Evolutionary conservation across 2,113 vertebrate genomes (phyloP).

Genomic region (Alaudala cheleensis): DNA sequence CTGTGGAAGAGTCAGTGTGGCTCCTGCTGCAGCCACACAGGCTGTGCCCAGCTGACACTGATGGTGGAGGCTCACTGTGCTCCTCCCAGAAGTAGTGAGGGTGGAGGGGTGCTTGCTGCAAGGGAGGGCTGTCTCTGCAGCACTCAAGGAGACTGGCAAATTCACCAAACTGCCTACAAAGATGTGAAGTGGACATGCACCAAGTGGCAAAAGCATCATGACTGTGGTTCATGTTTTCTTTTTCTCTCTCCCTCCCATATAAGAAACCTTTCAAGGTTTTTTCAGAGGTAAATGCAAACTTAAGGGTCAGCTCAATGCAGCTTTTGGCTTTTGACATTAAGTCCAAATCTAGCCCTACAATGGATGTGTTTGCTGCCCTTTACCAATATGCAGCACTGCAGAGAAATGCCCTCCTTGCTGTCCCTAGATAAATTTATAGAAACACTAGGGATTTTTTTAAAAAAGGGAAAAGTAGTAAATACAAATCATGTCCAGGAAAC

Average conservation of each 20-base stretch:
- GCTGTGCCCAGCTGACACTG: not conserved
- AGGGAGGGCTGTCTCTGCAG: not conserved
- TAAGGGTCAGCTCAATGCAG: not conserved
- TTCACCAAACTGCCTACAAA: not conserved
- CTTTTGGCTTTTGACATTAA: not conserved
- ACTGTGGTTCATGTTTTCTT: not conserved
- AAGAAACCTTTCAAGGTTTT: not conserved
- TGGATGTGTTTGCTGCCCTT: not conserved
- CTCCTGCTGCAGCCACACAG: not conserved
- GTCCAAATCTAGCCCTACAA: not conserved
- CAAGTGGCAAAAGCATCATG: not conserved
- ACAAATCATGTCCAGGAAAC: not conserved
- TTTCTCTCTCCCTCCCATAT: not conserved
- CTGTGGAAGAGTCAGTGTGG: fast-evolving
- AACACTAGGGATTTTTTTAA: not conserved
- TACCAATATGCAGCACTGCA: not conserved
- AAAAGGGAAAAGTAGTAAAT: not conserved
- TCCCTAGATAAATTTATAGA: not conserved
- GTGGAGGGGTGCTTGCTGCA: not conserved
- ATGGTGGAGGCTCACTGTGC: not conserved
- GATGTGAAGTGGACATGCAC: not conserved
- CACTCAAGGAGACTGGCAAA: not conserved
- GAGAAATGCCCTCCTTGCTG: not conserved
- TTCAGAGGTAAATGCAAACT: not conserved
- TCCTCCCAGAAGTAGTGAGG: fast-evolving